Evolutionary conservation across 2,888 invertebrate species (phyloP), one percentile per base, ranked within the genome.

Genomic region (Polymixis flavicincta): DNA sequence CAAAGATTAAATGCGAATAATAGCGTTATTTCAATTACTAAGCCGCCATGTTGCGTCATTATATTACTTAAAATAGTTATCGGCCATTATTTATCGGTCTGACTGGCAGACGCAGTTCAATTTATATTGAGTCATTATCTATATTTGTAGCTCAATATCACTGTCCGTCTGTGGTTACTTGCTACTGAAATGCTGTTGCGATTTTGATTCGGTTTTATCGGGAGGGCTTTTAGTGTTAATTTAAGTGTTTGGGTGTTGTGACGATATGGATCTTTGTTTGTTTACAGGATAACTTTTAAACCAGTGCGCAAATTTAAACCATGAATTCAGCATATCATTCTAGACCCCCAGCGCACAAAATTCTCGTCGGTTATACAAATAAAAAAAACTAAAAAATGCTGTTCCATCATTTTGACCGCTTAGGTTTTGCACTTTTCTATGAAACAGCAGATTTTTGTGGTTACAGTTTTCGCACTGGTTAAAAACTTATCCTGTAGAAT

Each of bases 31-130:
- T 83, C 60, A 77, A 69, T 74, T 52, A 82, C 70, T 77, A 57
- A 67, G 63, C 61, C 11, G 28, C 52, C 4, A 25, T n/a, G 66
- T 71, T 84, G 73, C 72, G 83, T 85, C 79, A 83, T 72, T 9
- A n/a, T 63, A 60, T 70, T 73, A 84, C 79, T 85, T 83, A 71
- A 81, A 85, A 74, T 75, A 83, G 78, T 85, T 74, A 83, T 83
- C 83, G 37, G 13, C 14, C 63, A 60, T 55, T 69, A 57, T 83
- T 85, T 85, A 84, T 84, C 84, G 32, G 28, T 8, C 11, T n/a
- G 63, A 70, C 74, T 28, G 60, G 78, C 63, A 72, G 68, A 83
- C 83, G 83, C 72, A 71, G 57, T 60, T 70, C 64, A 76, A 76
- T 68, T n/a, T n/a, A 67, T 63, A 73, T 61, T 83, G 82, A 83